Percentiles rank a stretch among this genome's conserved stretches.
Conservation (phyloP, 2,888 invertebrate species). For the Parnassius smintheus region DNA sequence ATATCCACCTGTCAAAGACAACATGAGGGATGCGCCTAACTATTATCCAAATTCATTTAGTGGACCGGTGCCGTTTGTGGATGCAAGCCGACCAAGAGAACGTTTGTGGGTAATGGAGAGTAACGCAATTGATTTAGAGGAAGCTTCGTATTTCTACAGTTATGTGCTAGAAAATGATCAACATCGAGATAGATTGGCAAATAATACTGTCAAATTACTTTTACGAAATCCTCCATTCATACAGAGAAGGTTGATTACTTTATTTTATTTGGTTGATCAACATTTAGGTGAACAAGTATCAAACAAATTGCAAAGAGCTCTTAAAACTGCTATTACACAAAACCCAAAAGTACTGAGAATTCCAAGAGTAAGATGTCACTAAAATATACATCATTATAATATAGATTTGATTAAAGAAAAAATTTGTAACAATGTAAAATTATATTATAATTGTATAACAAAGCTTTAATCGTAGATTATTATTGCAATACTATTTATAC, state of each 20-base stretch:
- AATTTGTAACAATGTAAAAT: too few relatives aligned
- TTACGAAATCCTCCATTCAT: constrained; percentile 68
- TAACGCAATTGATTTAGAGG: constrained; percentile 61
- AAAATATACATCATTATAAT: neutral
- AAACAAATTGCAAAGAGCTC: constrained; percentile 9
- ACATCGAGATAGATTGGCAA: constrained; percentile 35
- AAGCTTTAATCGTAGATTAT: too few relatives aligned
- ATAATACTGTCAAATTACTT: constrained; percentile 33
- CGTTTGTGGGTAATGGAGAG: constrained; percentile 41
- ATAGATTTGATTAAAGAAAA: neutral
- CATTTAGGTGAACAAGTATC: constrained; percentile 82
- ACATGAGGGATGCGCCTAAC: constrained; percentile 93
- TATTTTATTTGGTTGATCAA: constrained; percentile 87
- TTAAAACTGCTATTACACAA: neutral
- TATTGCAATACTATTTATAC: too few relatives aligned
- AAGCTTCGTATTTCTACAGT: constrained; percentile 87
- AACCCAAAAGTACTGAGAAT: constrained; percentile 3
- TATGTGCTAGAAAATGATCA: constrained; percentile 44
- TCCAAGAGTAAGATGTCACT: constrained; percentile 14
- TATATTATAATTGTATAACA: too few relatives aligned
- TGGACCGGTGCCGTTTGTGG: constrained; percentile 87
- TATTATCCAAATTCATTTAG: constrained; percentile 96
- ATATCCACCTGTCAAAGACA: constrained; percentile 84
- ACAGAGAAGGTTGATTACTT: constrained; percentile 87
- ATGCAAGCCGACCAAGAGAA: constrained; percentile 49